Conservation (phyloP, 2,888 invertebrate species). For the Cecidostiba fungosa region DNA sequence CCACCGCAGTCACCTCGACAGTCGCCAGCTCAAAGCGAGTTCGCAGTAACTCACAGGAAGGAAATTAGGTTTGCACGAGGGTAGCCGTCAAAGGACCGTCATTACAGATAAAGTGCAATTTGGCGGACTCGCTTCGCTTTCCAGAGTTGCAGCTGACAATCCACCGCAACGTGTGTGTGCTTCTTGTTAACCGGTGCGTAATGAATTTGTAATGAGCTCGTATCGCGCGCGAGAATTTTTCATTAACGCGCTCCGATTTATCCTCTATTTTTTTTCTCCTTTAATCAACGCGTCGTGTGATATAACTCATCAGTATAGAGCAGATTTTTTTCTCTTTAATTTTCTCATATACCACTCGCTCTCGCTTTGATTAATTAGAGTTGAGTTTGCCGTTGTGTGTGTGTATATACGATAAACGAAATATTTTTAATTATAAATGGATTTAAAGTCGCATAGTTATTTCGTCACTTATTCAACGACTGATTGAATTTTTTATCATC, state of each 20-base stretch:
- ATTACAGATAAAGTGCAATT: constrained; percentile 34
- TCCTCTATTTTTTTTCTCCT: background rate
- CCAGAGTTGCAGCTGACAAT: background rate
- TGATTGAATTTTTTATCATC: background rate
- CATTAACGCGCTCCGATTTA: background rate
- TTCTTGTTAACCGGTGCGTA: background rate
- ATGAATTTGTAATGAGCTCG: background rate
- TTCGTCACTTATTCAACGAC: background rate
- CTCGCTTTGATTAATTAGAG: background rate
- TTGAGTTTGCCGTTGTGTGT: background rate
- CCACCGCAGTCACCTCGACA: too few relatives aligned
- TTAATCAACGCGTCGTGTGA: background rate
- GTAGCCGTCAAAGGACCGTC: background rate
- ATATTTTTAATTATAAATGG: background rate
- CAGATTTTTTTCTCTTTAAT: background rate
- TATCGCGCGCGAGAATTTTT: background rate
- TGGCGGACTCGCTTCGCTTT: background rate
- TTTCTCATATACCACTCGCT: background rate
- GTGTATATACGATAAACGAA: background rate
- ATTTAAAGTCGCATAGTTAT: background rate
- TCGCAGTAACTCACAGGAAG: background rate
- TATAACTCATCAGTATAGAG: background rate
- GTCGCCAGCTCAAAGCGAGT: too few relatives aligned
- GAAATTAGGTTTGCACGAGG: background rate
- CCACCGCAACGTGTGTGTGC: background rate